Evolutionary conservation across 92 coral and sea anemone species (phyloP), one percentile per base, ranked within the genome.

Genomic region (Parazoanthus atlanticus): DNA sequence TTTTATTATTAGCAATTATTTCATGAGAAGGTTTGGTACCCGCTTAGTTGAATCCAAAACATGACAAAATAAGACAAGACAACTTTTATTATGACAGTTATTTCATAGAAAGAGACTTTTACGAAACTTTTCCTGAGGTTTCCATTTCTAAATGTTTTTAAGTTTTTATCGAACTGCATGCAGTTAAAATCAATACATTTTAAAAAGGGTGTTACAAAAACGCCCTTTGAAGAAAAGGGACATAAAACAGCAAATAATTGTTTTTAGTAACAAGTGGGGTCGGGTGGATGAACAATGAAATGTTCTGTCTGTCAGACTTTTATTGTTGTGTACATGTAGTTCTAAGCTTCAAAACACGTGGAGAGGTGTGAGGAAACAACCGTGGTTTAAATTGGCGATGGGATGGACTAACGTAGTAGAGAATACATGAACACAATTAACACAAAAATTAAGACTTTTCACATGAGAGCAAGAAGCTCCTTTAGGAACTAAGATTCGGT

Each of bases 1-100:
- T 73, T 41, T 69, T 28, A 71, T 46, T 84, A 70, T 84, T 84
- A 70, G 5, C 66, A 70, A 84, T 43, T 16, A 17, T 84, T 70
- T 84, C 64, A 36, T 46, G 26, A 64, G 86, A 65, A 82, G 6
- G 87, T 84, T 84, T 71, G 87, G 87, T 84, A 84, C 87, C 87
- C 78, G 87, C 66, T 74, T 61, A 6, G 79, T n/a, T 75, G 28
- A 69, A 84, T 31, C 23, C 74, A 43, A 46, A 79, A 70, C 26
- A 52, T 52, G 58, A 79, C 66, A 79, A 49, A n/a, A 52, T 28
- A 19, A 80, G 82, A 80, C 87, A 40, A 70, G 78, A 41, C 23
- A 70, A 8, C 87, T 46, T 29, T 23, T 26, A 21, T 26, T 16
- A 26, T 83, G 77, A 83, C 21, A 64, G 77, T 83, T 83, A 67